Evolutionary conservation across 2,113 vertebrate species (phyloP), one percentile per base, ranked within the genome.

Genomic region (Martes martes): DNA sequence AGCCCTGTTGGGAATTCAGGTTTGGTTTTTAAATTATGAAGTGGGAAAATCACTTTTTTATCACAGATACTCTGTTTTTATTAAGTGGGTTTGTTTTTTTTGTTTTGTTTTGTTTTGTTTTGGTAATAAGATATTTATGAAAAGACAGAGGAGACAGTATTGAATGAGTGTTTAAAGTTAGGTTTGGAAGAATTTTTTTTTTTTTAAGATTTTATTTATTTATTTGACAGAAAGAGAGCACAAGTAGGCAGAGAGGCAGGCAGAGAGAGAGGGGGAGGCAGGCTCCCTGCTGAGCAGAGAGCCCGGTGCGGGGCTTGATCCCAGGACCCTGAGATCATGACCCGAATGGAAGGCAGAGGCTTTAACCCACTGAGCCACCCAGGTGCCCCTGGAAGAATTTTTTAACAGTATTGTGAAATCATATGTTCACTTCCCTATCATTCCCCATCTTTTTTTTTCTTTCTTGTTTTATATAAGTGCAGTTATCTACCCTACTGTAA

Each of bases 11-110:
- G 84, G 78, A 83, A 50, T 50, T 39, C 33, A 88, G 45, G 19
- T 79, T 92, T 84, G 59, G 3, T 47, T 52, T 93, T 89, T 76
- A 21, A 88, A 90, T 91, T 45, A 19, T 5, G 9, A 65, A 81
- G 26, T 85, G 47, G 87, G 50, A 96, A 95, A 87, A 55, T 91
- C 45, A 85, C 50, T 97, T 96, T 89, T 92, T 47, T 84, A 50
- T 14, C 26, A 42, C 1, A 52, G 47, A 1, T 87, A 69, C 6
- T 36, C 4, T 61, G 23, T 45, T 95, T 95, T 50, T 39, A 67
- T 78, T 69, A 69, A 93, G 67, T 28, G n/a, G 61, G 52, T 39
- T 81, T 59, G 21, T 71, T 36, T 47, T 45, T 45, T 39, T 81
- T 59, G 21, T 71, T 36, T 47, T 45, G 1, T 45, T 45, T 45